phyloP scores from a whole-genome alignment of 2,113 vertebrate species.

The Erythrolamprus reginae region DNA sequence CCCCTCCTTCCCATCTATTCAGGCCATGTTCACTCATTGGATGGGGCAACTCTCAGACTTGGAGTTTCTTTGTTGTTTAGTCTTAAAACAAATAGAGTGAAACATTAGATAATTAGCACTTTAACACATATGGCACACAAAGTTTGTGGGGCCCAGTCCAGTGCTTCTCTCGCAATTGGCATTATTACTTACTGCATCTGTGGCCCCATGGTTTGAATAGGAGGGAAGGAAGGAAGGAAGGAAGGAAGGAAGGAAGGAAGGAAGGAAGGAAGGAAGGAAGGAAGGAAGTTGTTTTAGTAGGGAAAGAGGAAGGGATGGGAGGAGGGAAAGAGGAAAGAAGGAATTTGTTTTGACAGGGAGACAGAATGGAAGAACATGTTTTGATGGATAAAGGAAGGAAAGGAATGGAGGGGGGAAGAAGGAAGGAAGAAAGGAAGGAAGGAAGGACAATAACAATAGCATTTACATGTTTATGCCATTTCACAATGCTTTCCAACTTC shows the following conservation, averaged over 20 bases:
- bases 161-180: neutral
- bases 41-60: constrained; percentile 23
- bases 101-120: constrained; percentile 9
- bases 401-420: too few species aligned
- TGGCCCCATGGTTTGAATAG: neutral
- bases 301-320: accelerated
- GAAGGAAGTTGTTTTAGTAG: too few species aligned
- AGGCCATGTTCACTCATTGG: neutral
- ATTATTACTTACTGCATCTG: neutral
- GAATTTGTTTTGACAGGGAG: too few species aligned
- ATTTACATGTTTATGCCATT: too few species aligned
- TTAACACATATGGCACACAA: neutral
- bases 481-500: too few species aligned
- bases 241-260: too few species aligned
- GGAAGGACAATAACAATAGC: too few species aligned
- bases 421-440: too few species aligned
- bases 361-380: too few species aligned
- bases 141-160: neutral
- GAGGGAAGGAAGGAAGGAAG: neutral
- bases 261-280: too few species aligned
- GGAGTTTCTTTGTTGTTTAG: neutral
- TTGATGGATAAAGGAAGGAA: too few species aligned
- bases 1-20: neutral
- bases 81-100: constrained; percentile 2
- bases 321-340: too few species aligned